Evolutionary conservation across 2,888 invertebrate species (phyloP).

Genomic region (Brachycybe producta): DNA sequence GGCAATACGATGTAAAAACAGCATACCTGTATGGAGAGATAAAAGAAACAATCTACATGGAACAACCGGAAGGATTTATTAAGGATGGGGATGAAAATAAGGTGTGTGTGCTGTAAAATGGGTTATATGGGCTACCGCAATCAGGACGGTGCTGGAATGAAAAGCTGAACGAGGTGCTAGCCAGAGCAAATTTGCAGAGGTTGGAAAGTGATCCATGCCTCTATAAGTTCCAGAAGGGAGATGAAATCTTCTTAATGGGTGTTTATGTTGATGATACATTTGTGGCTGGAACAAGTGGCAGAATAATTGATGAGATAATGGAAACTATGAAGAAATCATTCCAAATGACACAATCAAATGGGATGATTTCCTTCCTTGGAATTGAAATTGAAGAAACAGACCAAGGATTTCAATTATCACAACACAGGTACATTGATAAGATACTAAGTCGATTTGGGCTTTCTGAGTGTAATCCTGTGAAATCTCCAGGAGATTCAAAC

Average conservation of each 20-base stretch:
- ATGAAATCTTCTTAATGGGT: background rate
- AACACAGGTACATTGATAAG: background rate
- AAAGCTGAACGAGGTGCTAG: background rate
- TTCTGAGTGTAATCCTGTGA: too few species aligned
- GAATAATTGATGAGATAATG: slow-evolving; percentile 1
- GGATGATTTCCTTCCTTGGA: background rate
- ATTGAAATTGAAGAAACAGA: background rate
- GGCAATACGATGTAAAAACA: too few species aligned
- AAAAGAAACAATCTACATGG: too few species aligned
- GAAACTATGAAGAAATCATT: background rate
- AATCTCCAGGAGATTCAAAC: too few species aligned
- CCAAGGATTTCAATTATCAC: background rate
- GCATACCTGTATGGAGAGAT: too few species aligned
- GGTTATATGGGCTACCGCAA: too few species aligned
- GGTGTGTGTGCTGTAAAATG: too few species aligned
- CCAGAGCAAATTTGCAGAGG: background rate
- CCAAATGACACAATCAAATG: too few species aligned
- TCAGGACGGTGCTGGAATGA: too few species aligned
- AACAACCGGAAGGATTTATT: too few species aligned
- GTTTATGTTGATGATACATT: background rate
- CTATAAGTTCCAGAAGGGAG: background rate
- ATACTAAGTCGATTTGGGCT: background rate
- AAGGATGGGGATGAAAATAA: too few species aligned
- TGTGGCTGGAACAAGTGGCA: background rate
- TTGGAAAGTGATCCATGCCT: background rate